A percentile compares a stretch with the other conserved stretches of the same genome.
Conservation (phyloP, 2,888 invertebrate genomes). For the Dexiosoma caninum region DNA sequence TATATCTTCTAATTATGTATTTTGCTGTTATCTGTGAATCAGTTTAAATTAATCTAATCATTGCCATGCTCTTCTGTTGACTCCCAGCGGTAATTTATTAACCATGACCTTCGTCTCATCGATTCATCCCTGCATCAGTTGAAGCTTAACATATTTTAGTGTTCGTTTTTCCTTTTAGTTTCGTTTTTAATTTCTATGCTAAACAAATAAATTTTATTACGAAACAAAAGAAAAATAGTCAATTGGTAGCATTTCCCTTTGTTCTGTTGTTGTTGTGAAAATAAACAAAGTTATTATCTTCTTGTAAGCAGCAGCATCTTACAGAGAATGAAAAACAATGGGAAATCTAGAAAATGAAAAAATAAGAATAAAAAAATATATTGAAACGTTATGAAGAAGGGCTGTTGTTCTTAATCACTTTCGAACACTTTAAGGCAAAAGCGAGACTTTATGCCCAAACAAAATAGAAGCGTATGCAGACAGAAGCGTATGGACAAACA, state of each 20-base stretch:
- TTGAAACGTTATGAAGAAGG: constrained; percentile 30
- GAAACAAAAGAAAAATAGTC: not conserved
- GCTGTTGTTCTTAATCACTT: constrained; percentile 55
- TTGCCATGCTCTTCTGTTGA: not conserved
- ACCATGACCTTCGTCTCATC: constrained; percentile 37
- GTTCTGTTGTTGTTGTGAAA: constrained; percentile 25
- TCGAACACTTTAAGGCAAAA: constrained; percentile 40
- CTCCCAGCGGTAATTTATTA: constrained; percentile 18
- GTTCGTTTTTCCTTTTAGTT: not conserved
- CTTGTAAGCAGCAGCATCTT: constrained; percentile 7
- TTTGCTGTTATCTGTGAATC: not conserved
- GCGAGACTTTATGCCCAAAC: constrained; percentile 1
- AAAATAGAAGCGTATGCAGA: not conserved
- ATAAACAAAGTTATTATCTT: constrained; percentile 59
- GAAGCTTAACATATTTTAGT: constrained; percentile 51
- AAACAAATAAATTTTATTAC: constrained; percentile 66
- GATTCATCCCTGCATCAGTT: not conserved
- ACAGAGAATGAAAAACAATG: no score
- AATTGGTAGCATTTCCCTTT: constrained; percentile 26
- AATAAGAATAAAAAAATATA: not conserved
- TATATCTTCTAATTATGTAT: not conserved
- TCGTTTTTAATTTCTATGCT: constrained; percentile 42
- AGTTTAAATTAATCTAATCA: constrained; percentile 26
- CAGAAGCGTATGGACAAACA: not conserved
- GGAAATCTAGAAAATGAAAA: not conserved